Percentiles rank a stretch among this genome's conserved stretches.
Evolutionary conservation across 2,113 vertebrate species (phyloP).

Genomic region (Halcyon malimbica): DNA sequence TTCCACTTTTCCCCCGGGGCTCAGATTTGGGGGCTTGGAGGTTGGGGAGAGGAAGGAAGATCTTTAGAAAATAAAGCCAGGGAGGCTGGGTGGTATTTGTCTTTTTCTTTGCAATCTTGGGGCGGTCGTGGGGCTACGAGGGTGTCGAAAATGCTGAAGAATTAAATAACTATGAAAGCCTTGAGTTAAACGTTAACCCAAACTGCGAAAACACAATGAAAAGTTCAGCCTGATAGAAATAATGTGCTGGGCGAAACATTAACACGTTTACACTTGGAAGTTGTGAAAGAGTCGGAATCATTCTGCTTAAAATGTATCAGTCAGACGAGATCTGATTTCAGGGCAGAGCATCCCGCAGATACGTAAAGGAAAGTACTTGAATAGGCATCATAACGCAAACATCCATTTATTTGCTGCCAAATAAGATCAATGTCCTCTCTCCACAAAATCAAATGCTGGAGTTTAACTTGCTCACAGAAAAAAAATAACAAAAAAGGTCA

Average conservation of each 20-base stretch:
- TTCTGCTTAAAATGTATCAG: conserved; percentile 45
- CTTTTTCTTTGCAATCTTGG: background rate
- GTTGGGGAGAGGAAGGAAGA: background rate
- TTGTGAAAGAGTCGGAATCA: conserved; percentile 41
- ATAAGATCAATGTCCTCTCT: conserved; percentile 27
- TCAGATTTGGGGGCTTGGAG: conserved; percentile 42
- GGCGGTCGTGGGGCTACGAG: background rate
- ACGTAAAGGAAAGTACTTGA: conserved; percentile 1
- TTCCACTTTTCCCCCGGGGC: conserved; percentile 12
- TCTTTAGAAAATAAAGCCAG: background rate
- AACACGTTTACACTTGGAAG: conserved; percentile 57
- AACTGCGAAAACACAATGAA: conserved; percentile 49
- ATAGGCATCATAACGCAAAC: conserved; percentile 25
- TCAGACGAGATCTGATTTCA: background rate
- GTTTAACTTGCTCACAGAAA: background rate
- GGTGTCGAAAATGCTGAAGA: background rate
- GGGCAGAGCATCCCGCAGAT: conserved; percentile 40
- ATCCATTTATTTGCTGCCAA: conserved; percentile 57
- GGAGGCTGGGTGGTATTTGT: background rate
- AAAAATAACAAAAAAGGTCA: background rate
- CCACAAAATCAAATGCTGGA: background rate
- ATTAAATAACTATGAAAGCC: background rate
- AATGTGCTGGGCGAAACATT: conserved; percentile 60
- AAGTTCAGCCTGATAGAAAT: conserved; percentile 50
- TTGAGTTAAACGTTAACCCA: conserved; percentile 22